phyloP scores from a whole-genome alignment of 2,113 vertebrate species.

The Saimiri boliviensis region DNA sequence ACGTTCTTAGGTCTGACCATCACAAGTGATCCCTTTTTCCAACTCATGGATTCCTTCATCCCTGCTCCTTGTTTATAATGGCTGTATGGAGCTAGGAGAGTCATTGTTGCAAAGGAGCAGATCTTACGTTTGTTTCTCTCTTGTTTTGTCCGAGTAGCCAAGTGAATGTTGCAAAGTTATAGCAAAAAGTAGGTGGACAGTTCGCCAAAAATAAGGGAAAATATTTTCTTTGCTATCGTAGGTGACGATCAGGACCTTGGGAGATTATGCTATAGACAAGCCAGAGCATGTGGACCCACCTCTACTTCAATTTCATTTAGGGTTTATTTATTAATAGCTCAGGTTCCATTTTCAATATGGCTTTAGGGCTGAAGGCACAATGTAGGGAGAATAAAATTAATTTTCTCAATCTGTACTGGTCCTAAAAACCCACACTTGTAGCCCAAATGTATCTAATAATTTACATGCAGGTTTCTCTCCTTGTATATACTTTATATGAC shows the following conservation, averaged over 20 bases:
- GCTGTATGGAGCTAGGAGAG: not conserved
- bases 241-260: not conserved
- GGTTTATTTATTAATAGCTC: not conserved
- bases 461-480: not conserved
- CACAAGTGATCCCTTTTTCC: not conserved
- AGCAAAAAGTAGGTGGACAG: not conserved
- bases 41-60: not conserved
- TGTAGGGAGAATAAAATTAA: not conserved
- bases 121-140: not conserved
- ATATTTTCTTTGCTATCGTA: not conserved
- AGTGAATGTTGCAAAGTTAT: conserved; percentile 21
- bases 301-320: not conserved
- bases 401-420: not conserved
- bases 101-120: not conserved
- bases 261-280: not conserved
- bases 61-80: not conserved
- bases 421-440: not conserved
- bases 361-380: not conserved
- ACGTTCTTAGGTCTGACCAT: not conserved
- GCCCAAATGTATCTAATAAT: not conserved
- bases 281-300: not conserved
- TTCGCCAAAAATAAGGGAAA: not conserved
- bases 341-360: not conserved
- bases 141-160: conserved; percentile 16
- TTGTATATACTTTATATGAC: not conserved